Base-by-base conservation (phyloP, 2,888 invertebrate genomes). In the Tanytarsus gracilentus region DNA sequence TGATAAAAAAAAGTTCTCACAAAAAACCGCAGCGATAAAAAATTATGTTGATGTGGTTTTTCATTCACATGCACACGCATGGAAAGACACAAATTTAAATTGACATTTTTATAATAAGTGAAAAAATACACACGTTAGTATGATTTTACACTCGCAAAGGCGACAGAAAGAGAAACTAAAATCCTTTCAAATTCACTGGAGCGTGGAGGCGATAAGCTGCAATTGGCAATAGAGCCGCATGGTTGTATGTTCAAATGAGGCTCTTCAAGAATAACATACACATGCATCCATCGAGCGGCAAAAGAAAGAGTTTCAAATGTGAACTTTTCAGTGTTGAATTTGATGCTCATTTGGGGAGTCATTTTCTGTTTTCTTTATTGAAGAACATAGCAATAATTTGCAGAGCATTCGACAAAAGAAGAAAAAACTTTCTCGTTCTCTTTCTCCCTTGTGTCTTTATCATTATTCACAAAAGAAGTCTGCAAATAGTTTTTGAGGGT, bases 331-430 rank as follows among this genome's bases (percentile, higher is more conserved):
- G 8, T 27, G 16, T 27, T 16, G 27, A 56, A 27, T 56, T 56
- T 44, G 40, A 56, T 14, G 44, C 6, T 56, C 56, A 56, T 18
- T 56, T 56, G 33, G 44, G 40, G 44, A 26, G n/a, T 23, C 14
- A 11, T 26, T 27, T 56, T 56, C 55, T 36, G n/a, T 36, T 53
- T 27, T 53, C 53, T 53, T 39, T 25, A 53, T 53, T 50, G 23
- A 8, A 16, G 11, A 23, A 25, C n/a, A 18, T 36, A 21, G 26
- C 11, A 26, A 56, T 40, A 56, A 40, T 26, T 56, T 44, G 56
- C 56, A 56, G 56, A 56, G 40, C 11, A 36, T 33, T 36, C 39
- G 26, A 49, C 14, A n/a, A 49, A 26, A 11, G 4, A 11, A 14
- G n/a, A 14, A 25, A 49, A 26, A 25, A 11, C 3, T 49, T 49